Evolutionary conservation across 1,140 invertebrate genomes (phyloP).

Genomic region (Hylyphantes graminicola): DNA sequence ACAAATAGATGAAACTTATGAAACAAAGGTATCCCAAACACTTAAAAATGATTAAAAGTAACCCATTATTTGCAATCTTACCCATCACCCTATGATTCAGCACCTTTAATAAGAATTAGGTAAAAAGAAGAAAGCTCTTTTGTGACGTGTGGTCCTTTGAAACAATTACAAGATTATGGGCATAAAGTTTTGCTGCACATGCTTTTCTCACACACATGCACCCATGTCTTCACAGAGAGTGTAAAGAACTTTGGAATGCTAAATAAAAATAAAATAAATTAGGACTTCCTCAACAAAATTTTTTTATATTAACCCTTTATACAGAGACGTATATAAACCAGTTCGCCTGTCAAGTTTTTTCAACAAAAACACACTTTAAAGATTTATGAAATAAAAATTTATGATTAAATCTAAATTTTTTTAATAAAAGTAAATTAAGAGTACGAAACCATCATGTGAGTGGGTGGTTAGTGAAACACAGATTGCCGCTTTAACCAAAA

Average conservation of each 20-base stretch:
- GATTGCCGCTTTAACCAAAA: too few relatives aligned
- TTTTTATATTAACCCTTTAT: too few relatives aligned
- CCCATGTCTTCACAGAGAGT: conserved; percentile 78
- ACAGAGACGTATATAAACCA: too few relatives aligned
- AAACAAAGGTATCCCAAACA: neutral
- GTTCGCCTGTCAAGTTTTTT: too few relatives aligned
- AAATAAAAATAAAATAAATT: neutral
- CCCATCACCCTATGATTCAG: conserved; percentile 75
- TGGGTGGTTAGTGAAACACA: too few relatives aligned
- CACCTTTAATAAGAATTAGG: conserved; percentile 74
- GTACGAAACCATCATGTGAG: too few relatives aligned
- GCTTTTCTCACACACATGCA: conserved; percentile 81
- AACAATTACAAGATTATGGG: conserved; percentile 77
- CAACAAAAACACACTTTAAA: too few relatives aligned
- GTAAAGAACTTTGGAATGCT: conserved; percentile 80
- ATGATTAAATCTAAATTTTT: too few relatives aligned
- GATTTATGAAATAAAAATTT: too few relatives aligned
- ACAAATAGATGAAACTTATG: neutral
- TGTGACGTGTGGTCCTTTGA: conserved; percentile 73
- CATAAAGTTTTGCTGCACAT: conserved; percentile 83
- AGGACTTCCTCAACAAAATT: neutral
- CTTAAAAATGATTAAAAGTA: neutral
- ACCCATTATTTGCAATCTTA: conserved; percentile 61
- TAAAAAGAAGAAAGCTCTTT: conserved; percentile 75
- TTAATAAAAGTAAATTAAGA: too few relatives aligned